Conservation (phyloP, 23 tunicate species). For the Corella eumyota region DNA sequence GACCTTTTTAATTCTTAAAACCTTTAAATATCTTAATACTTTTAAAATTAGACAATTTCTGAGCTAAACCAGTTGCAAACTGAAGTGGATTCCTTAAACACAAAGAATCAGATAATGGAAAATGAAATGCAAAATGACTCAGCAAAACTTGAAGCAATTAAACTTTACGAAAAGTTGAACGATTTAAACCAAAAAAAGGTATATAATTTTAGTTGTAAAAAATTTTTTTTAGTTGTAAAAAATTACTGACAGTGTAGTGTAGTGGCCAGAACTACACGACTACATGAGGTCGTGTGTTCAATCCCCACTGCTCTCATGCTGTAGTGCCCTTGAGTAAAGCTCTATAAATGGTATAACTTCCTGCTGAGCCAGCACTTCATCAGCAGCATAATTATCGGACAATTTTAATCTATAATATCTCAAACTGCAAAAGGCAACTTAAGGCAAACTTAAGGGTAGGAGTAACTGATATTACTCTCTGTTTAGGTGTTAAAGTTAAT, state of each 20-base stretch:
- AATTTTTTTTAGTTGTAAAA: background rate
- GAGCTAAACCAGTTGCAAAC: conserved; percentile 37
- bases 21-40: background rate
- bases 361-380: too few species aligned
- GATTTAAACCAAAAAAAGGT: conserved; percentile 15
- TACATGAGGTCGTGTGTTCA: too few species aligned
- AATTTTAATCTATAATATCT: too few species aligned
- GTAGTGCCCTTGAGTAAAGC: too few species aligned
- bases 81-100: conserved; percentile 36
- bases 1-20: background rate
- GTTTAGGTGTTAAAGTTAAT: too few species aligned
- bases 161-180: conserved; percentile 35
- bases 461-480: too few species aligned
- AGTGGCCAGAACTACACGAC: background rate
- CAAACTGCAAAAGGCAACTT: too few species aligned
- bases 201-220: too few species aligned
- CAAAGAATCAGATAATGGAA: conserved; percentile 37
- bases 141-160: conserved; percentile 69
- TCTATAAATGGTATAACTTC: too few species aligned
- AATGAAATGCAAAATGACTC: conserved; percentile 32
- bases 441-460: too few species aligned
- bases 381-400: too few species aligned
- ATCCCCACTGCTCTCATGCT: too few species aligned
- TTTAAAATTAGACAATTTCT: conserved; percentile 24
- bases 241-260: background rate